Percentiles rank a stretch among this genome's conserved stretches.
Conservation (phyloP, 2,797 vertebrate genomes). For the Ctenopoma multispine region DNA sequence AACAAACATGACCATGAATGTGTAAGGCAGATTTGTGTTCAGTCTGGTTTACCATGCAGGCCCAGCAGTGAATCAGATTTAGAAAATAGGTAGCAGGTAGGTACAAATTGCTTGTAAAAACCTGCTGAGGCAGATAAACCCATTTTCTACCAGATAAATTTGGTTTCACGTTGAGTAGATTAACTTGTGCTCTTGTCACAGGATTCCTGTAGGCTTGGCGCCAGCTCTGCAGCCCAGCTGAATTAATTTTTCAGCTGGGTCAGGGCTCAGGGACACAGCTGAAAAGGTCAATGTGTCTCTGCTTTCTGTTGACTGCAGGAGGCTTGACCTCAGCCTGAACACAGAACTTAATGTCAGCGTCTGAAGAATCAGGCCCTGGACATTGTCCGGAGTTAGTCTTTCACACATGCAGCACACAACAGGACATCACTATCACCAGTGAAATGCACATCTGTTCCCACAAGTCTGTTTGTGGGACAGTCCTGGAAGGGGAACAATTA, state of each 20-base stretch:
- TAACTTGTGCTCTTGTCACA: constrained; percentile 13
- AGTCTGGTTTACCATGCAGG: constrained; percentile 21
- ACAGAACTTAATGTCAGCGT: too few species aligned
- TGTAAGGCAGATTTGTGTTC: constrained; percentile 62
- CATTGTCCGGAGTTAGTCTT: too few species aligned
- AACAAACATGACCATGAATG: constrained; percentile 66
- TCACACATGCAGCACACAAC: too few species aligned
- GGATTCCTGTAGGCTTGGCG: constrained; percentile 24
- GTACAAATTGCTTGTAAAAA: constrained; percentile 27
- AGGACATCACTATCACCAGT: too few species aligned
- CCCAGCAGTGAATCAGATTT: constrained; percentile 27
- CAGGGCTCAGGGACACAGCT: constrained; percentile 44
- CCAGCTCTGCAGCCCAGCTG: constrained; percentile 54
- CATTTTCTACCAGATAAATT: constrained; percentile 4
- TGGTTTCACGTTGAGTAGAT: constrained; percentile 44
- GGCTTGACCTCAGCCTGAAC: constrained; percentile 34
- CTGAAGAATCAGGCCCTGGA: too few species aligned
- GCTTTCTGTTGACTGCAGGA: constrained; percentile 43
- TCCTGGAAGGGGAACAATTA: too few species aligned
- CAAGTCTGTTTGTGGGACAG: too few species aligned
- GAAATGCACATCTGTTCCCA: too few species aligned
- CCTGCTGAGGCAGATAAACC: constrained; percentile 21
- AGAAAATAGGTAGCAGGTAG: constrained; percentile 35
- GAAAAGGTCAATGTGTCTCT: constrained; percentile 48
- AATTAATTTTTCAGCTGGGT: constrained; percentile 51